Evolutionary conservation across 1,140 invertebrate species (phyloP).

Genomic region (Conus betulinus): DNA sequence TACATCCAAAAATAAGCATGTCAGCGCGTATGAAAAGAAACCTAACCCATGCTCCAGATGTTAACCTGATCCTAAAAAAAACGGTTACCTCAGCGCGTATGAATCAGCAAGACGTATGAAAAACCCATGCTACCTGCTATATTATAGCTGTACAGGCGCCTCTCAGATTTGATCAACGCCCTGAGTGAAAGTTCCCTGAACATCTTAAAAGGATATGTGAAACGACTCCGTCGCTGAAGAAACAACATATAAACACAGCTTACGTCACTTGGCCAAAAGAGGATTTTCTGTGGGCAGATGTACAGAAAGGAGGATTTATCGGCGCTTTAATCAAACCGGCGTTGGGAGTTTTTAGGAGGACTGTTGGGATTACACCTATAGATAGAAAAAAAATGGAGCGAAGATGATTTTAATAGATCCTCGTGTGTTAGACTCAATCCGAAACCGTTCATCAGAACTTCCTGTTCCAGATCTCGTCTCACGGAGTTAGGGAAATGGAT

Average conservation of each 20-base stretch:
- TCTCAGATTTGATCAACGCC: not conserved
- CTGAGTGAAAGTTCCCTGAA: not conserved
- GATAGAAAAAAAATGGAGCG: not conserved
- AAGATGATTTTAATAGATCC: constrained; percentile 28
- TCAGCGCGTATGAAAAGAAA: not conserved
- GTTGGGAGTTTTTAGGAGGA: not conserved
- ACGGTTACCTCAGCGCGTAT: too few species aligned
- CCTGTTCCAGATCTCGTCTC: not conserved
- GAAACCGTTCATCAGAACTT: not conserved
- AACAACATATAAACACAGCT: not conserved
- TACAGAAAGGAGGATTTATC: constrained; percentile 31
- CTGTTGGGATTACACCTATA: not conserved
- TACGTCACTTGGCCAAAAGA: not conserved
- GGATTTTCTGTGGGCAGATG: not conserved
- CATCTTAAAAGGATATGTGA: not conserved
- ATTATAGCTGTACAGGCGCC: not conserved
- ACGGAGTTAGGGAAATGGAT: constrained; percentile 20
- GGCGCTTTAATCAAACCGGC: not conserved
- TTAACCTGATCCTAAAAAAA: not conserved
- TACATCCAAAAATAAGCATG: constrained; percentile 4
- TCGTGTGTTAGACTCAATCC: not conserved
- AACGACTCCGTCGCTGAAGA: not conserved
- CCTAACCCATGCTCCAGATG: not conserved
- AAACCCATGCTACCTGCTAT: too few species aligned
- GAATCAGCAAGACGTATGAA: too few species aligned